phyloP scores from a whole-genome alignment of 64 coral and sea anemone genomes.

The Stylophora pistillata region DNA sequence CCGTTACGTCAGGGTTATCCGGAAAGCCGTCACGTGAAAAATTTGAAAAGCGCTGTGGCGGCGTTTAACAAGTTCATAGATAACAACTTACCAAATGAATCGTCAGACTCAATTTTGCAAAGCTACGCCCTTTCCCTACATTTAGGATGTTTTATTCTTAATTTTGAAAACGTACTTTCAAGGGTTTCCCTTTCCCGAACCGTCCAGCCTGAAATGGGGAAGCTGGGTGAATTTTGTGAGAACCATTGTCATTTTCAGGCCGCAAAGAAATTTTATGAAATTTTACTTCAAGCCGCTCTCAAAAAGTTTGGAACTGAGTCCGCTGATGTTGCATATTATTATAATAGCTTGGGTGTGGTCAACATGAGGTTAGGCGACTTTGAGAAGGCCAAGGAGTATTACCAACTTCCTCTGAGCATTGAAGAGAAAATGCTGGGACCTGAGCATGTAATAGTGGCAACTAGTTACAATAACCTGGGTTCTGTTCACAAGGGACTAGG shows the following conservation, averaged over 20 bases:
- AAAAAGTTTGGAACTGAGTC: background rate
- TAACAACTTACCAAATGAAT: background rate
- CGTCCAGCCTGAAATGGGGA: background rate
- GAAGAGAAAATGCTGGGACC: too few species aligned
- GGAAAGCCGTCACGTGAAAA: background rate
- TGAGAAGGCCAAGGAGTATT: too few species aligned
- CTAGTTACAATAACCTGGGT: background rate
- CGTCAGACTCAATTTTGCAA: background rate
- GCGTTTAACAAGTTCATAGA: conserved; percentile 7
- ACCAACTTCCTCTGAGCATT: too few species aligned
- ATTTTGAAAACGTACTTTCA: background rate
- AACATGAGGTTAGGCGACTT: background rate
- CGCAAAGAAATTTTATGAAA: background rate
- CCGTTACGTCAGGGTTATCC: background rate
- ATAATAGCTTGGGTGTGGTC: background rate
- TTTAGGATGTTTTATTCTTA: background rate
- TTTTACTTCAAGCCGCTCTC: background rate
- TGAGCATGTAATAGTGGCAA: background rate
- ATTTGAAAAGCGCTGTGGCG: background rate
- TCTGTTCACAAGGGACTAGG: too few species aligned
- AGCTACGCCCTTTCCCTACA: background rate
- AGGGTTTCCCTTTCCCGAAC: background rate
- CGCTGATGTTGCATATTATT: background rate
- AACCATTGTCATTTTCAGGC: background rate
- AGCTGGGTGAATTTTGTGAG: background rate